Conservation (phyloP, 2,113 vertebrate genomes). For the Coryphaenoides rupestris region DNA sequence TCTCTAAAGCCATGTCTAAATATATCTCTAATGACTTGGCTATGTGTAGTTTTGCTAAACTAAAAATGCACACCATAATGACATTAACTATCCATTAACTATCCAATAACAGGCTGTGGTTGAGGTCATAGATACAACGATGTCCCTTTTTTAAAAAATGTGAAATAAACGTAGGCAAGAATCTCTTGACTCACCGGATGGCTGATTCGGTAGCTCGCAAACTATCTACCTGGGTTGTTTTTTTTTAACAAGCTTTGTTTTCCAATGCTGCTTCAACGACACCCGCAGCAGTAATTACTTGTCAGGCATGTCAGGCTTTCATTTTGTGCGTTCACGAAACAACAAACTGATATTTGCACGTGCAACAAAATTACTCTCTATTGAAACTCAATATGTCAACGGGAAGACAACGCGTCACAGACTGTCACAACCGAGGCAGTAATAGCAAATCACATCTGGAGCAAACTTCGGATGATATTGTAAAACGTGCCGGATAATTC, state of each 20-base stretch:
- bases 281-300: conserved; percentile 52
- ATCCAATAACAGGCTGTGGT: no score
- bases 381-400: conserved; percentile 23
- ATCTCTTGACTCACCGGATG: neutral
- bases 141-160: no score
- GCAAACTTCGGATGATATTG: no score
- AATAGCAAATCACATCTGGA: neutral
- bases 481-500: no score
- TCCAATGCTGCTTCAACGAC: conserved; percentile 26
- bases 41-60: no score
- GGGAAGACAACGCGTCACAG: conserved; percentile 26
- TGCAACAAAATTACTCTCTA: conserved; percentile 43
- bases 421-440: conserved; percentile 34
- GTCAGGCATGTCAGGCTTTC: conserved; percentile 47
- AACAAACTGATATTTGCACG: conserved; percentile 55
- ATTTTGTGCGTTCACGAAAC: conserved; percentile 34
- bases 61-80: no score
- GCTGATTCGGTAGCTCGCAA: neutral
- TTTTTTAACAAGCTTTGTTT: neutral
- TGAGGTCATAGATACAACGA: neutral
- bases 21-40: no score
- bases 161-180: no score
- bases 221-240: neutral
- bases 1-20: no score
- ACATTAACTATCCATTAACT: no score